Conservation (phyloP, 2,113 vertebrate species). For the Morone saxatilis region DNA sequence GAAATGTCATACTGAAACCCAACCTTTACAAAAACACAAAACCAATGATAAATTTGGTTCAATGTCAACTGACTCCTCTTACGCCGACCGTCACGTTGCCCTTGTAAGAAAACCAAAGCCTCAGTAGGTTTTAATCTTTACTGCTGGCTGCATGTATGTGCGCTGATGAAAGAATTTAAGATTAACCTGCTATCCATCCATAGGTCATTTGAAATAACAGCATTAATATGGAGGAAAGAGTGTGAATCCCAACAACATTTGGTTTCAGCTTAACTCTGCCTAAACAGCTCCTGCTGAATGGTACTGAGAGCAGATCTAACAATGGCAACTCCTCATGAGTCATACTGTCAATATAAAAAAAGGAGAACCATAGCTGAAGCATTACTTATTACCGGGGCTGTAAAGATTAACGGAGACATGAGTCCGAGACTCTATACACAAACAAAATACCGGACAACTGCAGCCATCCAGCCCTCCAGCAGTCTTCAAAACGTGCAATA, state of each 20-base stretch:
- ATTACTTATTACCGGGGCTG: not conserved
- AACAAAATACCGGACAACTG: not conserved
- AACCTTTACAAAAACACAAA: not conserved
- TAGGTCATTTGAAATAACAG: not conserved
- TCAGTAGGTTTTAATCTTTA: not conserved
- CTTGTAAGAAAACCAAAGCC: not conserved
- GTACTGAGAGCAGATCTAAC: not conserved
- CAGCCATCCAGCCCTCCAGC: no score
- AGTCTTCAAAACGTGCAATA: not conserved
- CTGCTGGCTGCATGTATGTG: not conserved
- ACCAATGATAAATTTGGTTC: not conserved
- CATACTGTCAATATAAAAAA: not conserved
- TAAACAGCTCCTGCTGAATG: not conserved
- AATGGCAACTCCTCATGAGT: not conserved
- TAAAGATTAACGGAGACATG: not conserved
- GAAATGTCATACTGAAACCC: not conserved
- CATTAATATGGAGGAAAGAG: not conserved
- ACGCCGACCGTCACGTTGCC: not conserved
- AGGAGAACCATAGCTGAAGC: not conserved
- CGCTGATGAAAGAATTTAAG: not conserved
- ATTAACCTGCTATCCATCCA: not conserved
- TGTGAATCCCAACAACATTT: not conserved
- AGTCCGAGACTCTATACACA: not conserved
- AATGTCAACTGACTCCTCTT: conserved; percentile 3
- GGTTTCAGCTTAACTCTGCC: not conserved